Evolutionary conservation across 1,140 invertebrate genomes (phyloP), one percentile per base, ranked within the genome.

Genomic region (Zaprionus gabonicus): DNA sequence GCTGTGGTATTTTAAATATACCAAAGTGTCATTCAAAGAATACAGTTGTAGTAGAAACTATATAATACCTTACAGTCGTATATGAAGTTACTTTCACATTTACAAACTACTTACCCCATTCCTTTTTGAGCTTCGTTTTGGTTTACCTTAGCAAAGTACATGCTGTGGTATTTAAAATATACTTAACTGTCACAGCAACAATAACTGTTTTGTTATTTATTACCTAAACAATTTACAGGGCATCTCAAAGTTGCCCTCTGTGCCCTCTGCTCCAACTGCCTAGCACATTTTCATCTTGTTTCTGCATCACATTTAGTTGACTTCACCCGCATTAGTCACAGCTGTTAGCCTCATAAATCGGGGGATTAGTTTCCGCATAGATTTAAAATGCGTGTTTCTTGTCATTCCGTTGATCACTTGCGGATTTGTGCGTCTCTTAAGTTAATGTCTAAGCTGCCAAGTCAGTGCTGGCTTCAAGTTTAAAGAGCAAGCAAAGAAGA

Each of bases 241-340:
- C 27, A 38, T 55, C 1, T n/a, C 4, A 38, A 13, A n/a, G 28
- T 23, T 36, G 4, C 3, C 7, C 3, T 5, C 28, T 41, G 20
- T 44, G 13, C 31, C 9, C 9, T 31, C 51, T 59, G 31, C 49
- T 51, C 3, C 17, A 27, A 68, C 46, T 44, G 28, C 53, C 55
- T 68, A 58, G 41, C 66, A 69, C 56, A 20, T 31, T 46, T 46
- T 17, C 23, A 53, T 23, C 12, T 65, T 38, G 20, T 25, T 38
- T 53, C 28, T 65, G 34, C 53, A 28, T 34, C 53, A 41, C 9
- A 55, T 65, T 65, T 55, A 38, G 31, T 36, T 25, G 63, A 9
- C 9, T 23, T 56, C 55, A 4, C 53, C 7, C 23, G n/a, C n/a
- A 6, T 46, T 17, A 15, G 53, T 66, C 25, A n/a, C n/a, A 17